A percentile compares a stretch with the other conserved stretches of the same genome.
Conservation (phyloP, 2,797 vertebrate species). For the Orientallactaga sibirica region DNA sequence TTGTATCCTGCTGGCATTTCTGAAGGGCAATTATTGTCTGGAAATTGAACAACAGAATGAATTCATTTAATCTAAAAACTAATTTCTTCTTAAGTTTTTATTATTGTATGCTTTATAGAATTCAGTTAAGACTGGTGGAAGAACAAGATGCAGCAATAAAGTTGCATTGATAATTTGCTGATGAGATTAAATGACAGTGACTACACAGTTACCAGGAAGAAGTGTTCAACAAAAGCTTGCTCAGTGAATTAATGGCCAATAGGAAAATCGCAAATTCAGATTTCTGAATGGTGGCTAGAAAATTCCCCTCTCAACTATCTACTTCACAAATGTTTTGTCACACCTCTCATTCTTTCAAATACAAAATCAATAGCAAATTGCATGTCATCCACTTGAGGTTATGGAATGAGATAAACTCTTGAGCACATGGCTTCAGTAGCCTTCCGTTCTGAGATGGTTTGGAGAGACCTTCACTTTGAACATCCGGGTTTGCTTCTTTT, state of each 20-base stretch:
- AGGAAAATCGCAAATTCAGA: not conserved
- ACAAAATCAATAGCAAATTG: conserved; percentile 18
- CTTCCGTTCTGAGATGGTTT: not conserved
- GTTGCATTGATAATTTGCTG: not conserved
- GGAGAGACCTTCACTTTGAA: not conserved
- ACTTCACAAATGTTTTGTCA: not conserved
- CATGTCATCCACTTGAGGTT: not conserved
- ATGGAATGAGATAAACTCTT: not conserved
- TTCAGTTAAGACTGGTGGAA: conserved; percentile 19
- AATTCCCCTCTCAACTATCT: not conserved
- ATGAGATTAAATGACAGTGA: not conserved
- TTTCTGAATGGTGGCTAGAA: not conserved
- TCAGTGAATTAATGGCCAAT: not conserved
- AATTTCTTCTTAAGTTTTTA: conserved; percentile 68
- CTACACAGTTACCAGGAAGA: not conserved
- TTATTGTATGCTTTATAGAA: conserved; percentile 46
- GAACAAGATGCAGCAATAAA: not conserved
- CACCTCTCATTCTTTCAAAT: conserved; percentile 3
- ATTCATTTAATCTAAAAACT: conserved; percentile 69
- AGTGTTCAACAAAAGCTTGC: not conserved
- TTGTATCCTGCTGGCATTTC: conserved; percentile 62
- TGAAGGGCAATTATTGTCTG: conserved; percentile 70
- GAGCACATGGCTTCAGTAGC: not conserved
- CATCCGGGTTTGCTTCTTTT: not conserved
- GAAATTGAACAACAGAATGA: conserved; percentile 68